phyloP scores from a whole-genome alignment of 2,113 vertebrate genomes.

The Eidolon helvum region DNA sequence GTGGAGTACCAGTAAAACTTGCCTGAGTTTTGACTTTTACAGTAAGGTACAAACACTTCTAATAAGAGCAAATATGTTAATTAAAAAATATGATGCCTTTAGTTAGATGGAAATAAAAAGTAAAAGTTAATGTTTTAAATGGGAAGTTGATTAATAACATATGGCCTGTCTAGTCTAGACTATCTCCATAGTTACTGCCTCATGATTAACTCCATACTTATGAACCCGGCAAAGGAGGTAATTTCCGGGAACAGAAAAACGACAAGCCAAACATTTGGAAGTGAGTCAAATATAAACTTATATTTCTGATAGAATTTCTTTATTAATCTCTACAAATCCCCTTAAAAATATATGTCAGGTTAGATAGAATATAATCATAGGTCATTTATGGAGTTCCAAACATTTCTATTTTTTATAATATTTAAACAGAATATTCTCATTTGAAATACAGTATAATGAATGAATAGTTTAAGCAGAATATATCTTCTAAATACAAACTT shows the following conservation, averaged over 20 bases:
- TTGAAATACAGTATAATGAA: neutral
- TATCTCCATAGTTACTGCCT: neutral
- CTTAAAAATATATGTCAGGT: constrained; percentile 27
- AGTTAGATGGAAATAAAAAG: neutral
- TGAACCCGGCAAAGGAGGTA: neutral
- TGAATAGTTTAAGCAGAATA: neutral
- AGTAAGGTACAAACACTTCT: neutral
- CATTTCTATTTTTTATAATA: neutral
- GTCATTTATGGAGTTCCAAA: neutral
- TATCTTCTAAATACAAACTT: neutral
- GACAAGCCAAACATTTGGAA: neutral
- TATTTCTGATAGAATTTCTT: constrained; percentile 7
- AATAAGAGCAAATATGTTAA: neutral
- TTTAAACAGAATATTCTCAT: neutral
- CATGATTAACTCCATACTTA: neutral
- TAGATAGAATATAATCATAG: neutral
- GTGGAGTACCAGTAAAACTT: neutral
- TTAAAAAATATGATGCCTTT: constrained; percentile 16
- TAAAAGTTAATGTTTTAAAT: constrained; percentile 26
- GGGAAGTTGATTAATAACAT: neutral
- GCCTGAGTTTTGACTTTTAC: neutral
- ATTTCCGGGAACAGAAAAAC: neutral
- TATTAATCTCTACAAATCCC: neutral
- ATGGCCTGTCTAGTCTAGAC: neutral
- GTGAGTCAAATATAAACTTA: neutral